These are phyloP conservation scores for Pteromalus puparum DNA, from an alignment of 1,140 invertebrate genomes.

Conservation along the genomic window DNA sequence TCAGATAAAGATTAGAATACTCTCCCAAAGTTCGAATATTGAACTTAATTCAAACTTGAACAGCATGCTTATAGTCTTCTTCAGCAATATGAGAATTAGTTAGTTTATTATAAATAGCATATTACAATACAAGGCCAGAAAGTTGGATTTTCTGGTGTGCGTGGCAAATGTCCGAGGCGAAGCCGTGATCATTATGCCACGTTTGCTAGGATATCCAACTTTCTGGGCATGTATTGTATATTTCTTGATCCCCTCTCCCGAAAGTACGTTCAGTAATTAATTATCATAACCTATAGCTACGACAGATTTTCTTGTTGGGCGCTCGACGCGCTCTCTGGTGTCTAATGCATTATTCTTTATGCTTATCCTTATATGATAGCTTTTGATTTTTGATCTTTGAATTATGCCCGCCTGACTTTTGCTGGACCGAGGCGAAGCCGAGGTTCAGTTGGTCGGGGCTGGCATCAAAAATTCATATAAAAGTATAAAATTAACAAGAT, in stretches of 20 bases:
- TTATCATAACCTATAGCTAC: neutral
- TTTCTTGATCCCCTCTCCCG: slow-evolving; percentile 27
- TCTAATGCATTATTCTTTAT: neutral
- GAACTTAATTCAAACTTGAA: no score
- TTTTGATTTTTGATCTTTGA: neutral
- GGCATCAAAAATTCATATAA: no score
- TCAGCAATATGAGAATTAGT: no score
- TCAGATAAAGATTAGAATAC: no score
- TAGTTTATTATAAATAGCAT: no score
- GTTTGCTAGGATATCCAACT: slow-evolving; percentile 29
- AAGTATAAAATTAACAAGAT: no score
- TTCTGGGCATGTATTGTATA: slow-evolving; percentile 45
- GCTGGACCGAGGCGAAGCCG: no score
- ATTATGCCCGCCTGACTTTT: neutral
- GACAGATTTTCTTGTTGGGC: neutral
- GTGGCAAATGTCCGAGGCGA: slow-evolving; percentile 19
- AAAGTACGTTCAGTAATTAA: slow-evolving; percentile 41
- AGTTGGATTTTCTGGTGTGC: slow-evolving; percentile 2
- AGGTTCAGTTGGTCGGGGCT: no score
- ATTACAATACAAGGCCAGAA: slow-evolving; percentile 40
- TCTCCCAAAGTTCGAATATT: no score
- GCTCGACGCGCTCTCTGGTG: no score
- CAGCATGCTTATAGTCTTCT: no score
- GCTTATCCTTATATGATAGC: no score
- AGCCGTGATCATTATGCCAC: slow-evolving; percentile 27